Percentiles rank a stretch among this genome's conserved stretches.
Conservation (phyloP, 1,140 invertebrate genomes). For the Cryptotermes secundus region DNA sequence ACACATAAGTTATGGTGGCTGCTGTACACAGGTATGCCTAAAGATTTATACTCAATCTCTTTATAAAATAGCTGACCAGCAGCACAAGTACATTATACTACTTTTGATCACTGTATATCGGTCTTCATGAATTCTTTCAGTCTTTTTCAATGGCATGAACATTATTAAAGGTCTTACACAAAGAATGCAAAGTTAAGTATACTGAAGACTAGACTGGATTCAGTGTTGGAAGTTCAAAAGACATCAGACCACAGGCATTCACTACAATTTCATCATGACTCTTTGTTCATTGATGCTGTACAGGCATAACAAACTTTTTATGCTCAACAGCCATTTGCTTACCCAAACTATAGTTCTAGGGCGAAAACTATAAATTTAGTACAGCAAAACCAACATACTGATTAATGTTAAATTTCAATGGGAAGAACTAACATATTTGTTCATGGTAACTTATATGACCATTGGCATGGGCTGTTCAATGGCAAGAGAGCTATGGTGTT, state of each 20-base stretch:
- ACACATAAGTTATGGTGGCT: not conserved
- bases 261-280: not conserved
- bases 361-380: too few relatives aligned
- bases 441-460: too few relatives aligned
- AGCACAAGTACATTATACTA: not conserved
- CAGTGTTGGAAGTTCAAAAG: not conserved
- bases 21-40: not conserved
- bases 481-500: too few relatives aligned
- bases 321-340: too few relatives aligned
- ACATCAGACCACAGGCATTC: not conserved
- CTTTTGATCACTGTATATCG: not conserved
- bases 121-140: slow-evolving; percentile 8
- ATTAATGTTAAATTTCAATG: too few relatives aligned
- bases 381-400: too few relatives aligned
- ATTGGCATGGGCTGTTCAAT: too few relatives aligned
- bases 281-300: too few relatives aligned
- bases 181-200: not conserved
- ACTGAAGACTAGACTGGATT: not conserved
- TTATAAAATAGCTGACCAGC: slow-evolving; percentile 3
- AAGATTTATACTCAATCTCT: not conserved
- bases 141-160: not conserved
- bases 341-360: too few relatives aligned
- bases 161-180: not conserved
- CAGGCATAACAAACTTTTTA: too few relatives aligned
- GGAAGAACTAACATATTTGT: too few relatives aligned